phyloP scores from a whole-genome alignment of 2,113 vertebrate genomes.

The Eurystomus gularis region DNA sequence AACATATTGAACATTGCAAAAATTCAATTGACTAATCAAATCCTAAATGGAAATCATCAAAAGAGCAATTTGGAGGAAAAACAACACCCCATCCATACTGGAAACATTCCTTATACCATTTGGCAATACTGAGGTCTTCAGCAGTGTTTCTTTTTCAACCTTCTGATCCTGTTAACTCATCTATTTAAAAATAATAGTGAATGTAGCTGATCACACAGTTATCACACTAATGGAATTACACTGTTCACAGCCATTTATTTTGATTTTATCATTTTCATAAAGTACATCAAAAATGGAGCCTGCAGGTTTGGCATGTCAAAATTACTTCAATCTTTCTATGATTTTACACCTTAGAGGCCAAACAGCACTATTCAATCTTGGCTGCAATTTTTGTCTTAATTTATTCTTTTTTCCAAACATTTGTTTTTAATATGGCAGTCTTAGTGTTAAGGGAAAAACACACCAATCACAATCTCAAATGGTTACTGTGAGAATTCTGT shows the following conservation, averaged over 20 bases:
- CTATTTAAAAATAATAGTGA: background rate
- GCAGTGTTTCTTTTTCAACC: background rate
- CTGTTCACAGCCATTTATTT: background rate
- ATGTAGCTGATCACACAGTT: background rate
- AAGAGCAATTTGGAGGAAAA: background rate
- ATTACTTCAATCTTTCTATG: background rate
- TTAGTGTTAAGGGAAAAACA: background rate
- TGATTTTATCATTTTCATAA: background rate
- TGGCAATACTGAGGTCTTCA: background rate
- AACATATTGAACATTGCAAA: background rate
- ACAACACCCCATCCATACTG: background rate
- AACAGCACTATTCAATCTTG: background rate
- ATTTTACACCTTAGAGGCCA: background rate
- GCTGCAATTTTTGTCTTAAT: background rate
- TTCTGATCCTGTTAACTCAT: background rate
- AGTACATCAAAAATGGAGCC: background rate
- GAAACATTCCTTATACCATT: background rate
- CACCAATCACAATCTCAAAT: background rate
- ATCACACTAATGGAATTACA: background rate
- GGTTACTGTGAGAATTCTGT: background rate
- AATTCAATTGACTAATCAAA: background rate
- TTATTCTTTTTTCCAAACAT: background rate
- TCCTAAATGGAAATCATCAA: background rate
- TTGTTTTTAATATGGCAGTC: background rate
- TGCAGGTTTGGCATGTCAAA: background rate